phyloP scores from a whole-genome alignment of 2,888 invertebrate genomes.

The Drosophila algonquin region DNA sequence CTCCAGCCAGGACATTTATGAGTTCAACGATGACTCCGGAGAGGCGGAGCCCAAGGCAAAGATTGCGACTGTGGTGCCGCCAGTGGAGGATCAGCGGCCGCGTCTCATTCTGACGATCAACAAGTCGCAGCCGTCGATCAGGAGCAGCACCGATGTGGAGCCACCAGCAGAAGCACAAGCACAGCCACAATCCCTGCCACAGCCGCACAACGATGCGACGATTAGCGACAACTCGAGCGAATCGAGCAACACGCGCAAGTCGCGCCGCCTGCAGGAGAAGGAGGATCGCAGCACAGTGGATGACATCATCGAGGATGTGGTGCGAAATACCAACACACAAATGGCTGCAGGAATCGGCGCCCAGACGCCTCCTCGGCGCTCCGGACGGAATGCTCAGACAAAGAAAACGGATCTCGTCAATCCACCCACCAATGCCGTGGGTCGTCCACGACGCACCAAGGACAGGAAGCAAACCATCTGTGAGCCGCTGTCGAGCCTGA shows the following conservation, averaged over 20 bases:
- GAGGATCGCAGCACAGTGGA: constrained; percentile 91
- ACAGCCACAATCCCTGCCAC: constrained; percentile 77
- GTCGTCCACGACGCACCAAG: constrained; percentile 87
- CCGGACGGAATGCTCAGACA: constrained; percentile 83
- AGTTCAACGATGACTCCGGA: constrained; percentile 95
- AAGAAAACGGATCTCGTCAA: constrained; percentile 68
- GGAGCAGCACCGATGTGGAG: constrained; percentile 65
- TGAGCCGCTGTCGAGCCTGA: constrained; percentile 76
- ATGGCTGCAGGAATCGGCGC: constrained; percentile 76
- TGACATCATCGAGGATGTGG: constrained; percentile 95
- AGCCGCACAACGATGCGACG: constrained; percentile 42
- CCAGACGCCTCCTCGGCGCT: constrained; percentile 83
- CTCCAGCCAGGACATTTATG: constrained; percentile 90
- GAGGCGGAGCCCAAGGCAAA: constrained; percentile 87
- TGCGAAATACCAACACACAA: constrained; percentile 86
- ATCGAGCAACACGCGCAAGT: constrained; percentile 89
- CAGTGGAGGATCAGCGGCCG: constrained; percentile 85
- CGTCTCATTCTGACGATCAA: constrained; percentile 93
- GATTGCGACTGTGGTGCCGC: constrained; percentile 23
- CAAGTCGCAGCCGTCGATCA: constrained; percentile 84
- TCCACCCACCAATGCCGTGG: constrained; percentile 71
- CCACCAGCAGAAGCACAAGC: constrained; percentile 73
- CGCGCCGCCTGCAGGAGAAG: constrained; percentile 91
- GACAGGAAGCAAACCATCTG: constrained; percentile 87
- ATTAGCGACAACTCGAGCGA: constrained; percentile 70